These are phyloP conservation scores for Hypotaenidia philippensis DNA, from an alignment of 2,797 vertebrate species.

Conservation along the genomic window DNA sequence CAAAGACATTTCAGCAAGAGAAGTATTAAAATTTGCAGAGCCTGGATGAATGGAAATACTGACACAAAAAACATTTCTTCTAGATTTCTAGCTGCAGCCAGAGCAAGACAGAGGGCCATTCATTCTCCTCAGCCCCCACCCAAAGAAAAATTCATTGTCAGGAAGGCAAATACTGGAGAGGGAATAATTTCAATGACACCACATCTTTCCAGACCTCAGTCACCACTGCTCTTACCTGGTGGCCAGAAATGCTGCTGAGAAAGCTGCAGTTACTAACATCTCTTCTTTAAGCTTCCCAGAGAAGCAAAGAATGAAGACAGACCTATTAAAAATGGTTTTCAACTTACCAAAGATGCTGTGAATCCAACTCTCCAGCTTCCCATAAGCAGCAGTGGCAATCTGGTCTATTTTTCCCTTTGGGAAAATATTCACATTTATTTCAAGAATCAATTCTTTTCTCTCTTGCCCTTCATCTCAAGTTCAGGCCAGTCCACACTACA, in stretches of 20 bases:
- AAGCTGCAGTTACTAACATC: neutral
- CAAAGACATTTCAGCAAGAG: neutral
- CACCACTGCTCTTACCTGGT: neutral
- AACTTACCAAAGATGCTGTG: neutral
- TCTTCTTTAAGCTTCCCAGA: neutral
- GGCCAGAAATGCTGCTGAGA: neutral
- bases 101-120: neutral
- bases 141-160: neutral
- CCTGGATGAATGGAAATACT: neutral
- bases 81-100: neutral
- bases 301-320: neutral
- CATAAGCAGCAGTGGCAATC: no score
- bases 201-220: neutral
- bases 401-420: neutral
- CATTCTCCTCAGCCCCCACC: neutral
- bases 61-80: neutral
- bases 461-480: neutral
- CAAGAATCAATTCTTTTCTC: neutral
- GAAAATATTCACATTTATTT: neutral
- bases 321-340: neutral
- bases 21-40: neutral
- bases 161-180: neutral
- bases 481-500: neutral
- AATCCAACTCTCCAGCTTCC: neutral
- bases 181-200: neutral